Conservation (phyloP, 2,113 vertebrate genomes). For the Nannobrachium achirus region DNA sequence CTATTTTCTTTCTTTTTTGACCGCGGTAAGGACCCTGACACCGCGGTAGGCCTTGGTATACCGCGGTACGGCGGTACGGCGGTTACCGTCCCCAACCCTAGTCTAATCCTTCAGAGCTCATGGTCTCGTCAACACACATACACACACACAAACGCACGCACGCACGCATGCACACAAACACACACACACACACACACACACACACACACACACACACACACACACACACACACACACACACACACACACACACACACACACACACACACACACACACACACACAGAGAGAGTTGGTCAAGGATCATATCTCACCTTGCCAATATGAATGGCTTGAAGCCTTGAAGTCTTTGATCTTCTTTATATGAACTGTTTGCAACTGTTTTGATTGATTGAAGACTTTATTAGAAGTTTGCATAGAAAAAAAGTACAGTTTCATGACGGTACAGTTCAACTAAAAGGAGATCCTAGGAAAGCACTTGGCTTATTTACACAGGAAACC, state of each 20-base stretch:
- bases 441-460: too few species aligned
- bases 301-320: slow-evolving; percentile 6
- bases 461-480: too few species aligned
- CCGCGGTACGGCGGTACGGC: background rate
- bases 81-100: background rate
- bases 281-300: background rate
- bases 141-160: background rate
- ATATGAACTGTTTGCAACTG: background rate
- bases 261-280: background rate
- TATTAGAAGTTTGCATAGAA: too few species aligned
- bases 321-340: slow-evolving; percentile 8
- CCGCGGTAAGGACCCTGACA: too few species aligned
- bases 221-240: too few species aligned
- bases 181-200: background rate
- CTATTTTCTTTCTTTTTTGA: too few species aligned
- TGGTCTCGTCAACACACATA: background rate
- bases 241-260: too few species aligned
- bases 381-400: background rate
- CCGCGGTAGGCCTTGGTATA: background rate
- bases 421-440: too few species aligned
- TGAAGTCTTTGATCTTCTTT: background rate
- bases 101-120: background rate
- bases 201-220: too few species aligned
- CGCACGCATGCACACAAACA: background rate
- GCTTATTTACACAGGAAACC: too few species aligned